phyloP scores from a whole-genome alignment of 2,113 vertebrate genomes.

The Catharus bicknelli region DNA sequence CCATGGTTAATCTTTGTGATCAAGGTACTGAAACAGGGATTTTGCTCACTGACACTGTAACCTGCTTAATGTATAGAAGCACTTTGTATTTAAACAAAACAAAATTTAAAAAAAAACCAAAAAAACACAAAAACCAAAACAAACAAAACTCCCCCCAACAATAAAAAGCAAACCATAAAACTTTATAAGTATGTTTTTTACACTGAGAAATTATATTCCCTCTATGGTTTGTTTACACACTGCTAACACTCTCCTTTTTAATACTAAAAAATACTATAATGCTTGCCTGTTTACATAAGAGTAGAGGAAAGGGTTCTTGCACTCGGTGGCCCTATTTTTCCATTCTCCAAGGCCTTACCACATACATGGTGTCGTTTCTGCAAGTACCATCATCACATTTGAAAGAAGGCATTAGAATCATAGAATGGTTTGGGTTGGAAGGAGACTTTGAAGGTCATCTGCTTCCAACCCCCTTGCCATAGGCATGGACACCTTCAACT shows the following conservation, averaged over 20 bases:
- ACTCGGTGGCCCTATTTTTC: constrained; percentile 28
- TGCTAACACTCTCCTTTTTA: constrained; percentile 62
- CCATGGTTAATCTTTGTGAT: constrained; percentile 56
- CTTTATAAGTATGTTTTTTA: constrained; percentile 73
- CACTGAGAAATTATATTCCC: constrained; percentile 73
- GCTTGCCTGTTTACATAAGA: constrained; percentile 55
- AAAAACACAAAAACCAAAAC: not conserved
- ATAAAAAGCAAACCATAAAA: constrained; percentile 28
- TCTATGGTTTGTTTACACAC: constrained; percentile 72
- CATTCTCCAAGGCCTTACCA: constrained; percentile 58
- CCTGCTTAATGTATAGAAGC: constrained; percentile 77
- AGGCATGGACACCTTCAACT: not conserved
- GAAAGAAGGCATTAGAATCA: not conserved
- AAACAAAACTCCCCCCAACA: not conserved
- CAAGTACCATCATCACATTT: not conserved
- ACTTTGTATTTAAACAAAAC: constrained; percentile 81
- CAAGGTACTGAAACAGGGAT: constrained; percentile 74
- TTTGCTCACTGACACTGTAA: constrained; percentile 79
- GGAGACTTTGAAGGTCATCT: not conserved
- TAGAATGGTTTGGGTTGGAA: not conserved
- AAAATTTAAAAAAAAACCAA: not conserved
- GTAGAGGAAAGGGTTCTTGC: constrained; percentile 9
- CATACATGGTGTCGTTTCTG: constrained; percentile 20
- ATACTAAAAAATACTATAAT: constrained; percentile 32
- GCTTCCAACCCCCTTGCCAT: not conserved